Conservation (phyloP, 2,797 vertebrate species). For the Mus caroli region DNA sequence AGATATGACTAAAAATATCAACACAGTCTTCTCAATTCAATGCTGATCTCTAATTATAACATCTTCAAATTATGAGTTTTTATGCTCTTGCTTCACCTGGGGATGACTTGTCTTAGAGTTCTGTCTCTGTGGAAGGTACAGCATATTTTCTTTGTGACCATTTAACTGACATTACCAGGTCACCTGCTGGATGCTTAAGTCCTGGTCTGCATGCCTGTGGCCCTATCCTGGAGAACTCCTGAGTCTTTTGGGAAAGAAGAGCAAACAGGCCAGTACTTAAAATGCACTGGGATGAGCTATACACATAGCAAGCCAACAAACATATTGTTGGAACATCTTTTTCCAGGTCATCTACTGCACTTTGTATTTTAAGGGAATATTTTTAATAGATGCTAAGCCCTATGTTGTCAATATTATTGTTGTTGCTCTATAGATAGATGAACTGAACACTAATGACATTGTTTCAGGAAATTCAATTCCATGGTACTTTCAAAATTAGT, state of each 20-base stretch:
- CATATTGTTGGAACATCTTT: background rate
- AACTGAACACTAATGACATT: background rate
- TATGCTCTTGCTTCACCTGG: background rate
- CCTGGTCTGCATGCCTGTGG: background rate
- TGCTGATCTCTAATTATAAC: background rate
- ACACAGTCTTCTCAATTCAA: background rate
- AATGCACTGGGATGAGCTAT: background rate
- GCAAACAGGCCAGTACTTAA: background rate
- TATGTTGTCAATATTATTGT: background rate
- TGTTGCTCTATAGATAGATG: constrained; percentile 31
- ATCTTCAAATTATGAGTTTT: background rate
- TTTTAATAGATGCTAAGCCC: background rate
- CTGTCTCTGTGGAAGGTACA: background rate
- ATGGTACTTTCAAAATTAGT: background rate
- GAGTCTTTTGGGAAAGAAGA: background rate
- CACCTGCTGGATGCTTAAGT: background rate
- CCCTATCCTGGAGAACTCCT: background rate
- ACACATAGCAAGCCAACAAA: background rate
- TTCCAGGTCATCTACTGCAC: constrained; percentile 28
- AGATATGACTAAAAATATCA: constrained; percentile 8
- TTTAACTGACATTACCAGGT: constrained; percentile 22
- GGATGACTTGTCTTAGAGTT: background rate
- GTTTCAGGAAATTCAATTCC: background rate
- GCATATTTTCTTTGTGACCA: background rate
- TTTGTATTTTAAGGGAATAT: background rate